A percentile compares a stretch with the other conserved stretches of the same genome.
Evolutionary conservation across 2,888 invertebrate genomes (phyloP).

Genomic region (Agrilus mali): DNA sequence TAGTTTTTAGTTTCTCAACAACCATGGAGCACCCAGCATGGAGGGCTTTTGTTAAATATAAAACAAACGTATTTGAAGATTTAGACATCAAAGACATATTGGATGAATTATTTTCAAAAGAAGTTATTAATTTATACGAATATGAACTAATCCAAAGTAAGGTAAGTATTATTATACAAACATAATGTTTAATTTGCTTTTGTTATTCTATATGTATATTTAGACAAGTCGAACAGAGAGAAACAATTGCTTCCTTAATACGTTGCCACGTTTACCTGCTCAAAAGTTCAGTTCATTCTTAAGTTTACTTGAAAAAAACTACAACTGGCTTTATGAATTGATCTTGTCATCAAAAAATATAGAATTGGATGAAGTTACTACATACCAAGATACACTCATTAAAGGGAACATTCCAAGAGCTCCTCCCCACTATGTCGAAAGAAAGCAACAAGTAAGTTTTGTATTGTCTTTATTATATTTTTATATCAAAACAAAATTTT

Average conservation of each 20-base stretch:
- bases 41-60: conserved; percentile 9
- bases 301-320: conserved; percentile 40
- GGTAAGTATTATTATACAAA: conserved; percentile 8
- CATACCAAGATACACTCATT: conserved; percentile 36
- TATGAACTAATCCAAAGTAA: conserved; percentile 13
- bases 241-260: conserved; percentile 33
- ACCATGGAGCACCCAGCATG: conserved; percentile 11
- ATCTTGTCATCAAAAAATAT: conserved; percentile 10
- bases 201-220: conserved; percentile 14
- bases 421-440: conserved; percentile 41
- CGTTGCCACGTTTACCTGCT: conserved; percentile 32
- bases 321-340: conserved; percentile 41
- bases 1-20: too few relatives aligned
- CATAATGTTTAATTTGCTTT: not conserved
- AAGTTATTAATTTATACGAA: conserved; percentile 16
- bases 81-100: conserved; percentile 12
- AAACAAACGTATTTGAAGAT: conserved; percentile 13
- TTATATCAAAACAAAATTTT: conserved; percentile 1
- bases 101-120: conserved; percentile 13
- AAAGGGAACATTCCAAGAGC: conserved; percentile 44
- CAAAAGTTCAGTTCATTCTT: conserved; percentile 43
- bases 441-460: conserved; percentile 37
- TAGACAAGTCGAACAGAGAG: conserved; percentile 34
- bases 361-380: conserved; percentile 24
- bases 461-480: not conserved